Evolutionary conservation across 2,797 vertebrate genomes (phyloP).

Genomic region (Varecia variegata): DNA sequence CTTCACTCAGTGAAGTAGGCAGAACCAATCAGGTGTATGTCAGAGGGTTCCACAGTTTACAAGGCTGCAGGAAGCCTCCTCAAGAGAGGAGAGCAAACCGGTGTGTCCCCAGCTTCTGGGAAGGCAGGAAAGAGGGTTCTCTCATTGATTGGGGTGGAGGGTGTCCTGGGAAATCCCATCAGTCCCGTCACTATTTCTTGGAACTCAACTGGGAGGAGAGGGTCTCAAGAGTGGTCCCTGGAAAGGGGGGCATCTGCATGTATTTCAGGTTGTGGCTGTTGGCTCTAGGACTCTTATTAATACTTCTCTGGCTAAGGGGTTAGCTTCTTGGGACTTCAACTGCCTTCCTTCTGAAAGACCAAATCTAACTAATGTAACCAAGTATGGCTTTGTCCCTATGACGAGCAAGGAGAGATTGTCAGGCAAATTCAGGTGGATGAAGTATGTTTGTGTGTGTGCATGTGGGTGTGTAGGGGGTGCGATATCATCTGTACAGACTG

Average conservation of each 20-base stretch:
- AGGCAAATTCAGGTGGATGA: constrained; percentile 11
- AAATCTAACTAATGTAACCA: constrained; percentile 59
- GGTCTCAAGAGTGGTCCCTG: not conserved
- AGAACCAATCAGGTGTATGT: not conserved
- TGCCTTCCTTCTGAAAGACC: constrained; percentile 65
- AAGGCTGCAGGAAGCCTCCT: not conserved
- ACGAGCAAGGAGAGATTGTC: constrained; percentile 30
- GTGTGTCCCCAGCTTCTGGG: not conserved
- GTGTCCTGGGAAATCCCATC: not conserved
- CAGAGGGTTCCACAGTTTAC: not conserved
- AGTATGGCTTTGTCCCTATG: constrained; percentile 17
- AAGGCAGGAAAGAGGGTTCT: not conserved
- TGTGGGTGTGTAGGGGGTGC: not conserved
- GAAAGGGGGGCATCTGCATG: not conserved
- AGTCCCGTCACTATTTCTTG: not conserved
- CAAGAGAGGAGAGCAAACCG: not conserved
- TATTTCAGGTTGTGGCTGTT: not conserved
- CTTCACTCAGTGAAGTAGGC: not conserved
- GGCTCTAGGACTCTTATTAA: not conserved
- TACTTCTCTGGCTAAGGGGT: constrained; percentile 20
- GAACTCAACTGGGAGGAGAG: not conserved
- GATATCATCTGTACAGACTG: not conserved
- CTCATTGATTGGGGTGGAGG: not conserved
- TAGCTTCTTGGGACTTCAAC: constrained; percentile 10
- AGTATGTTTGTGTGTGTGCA: not conserved